phyloP scores from a whole-genome alignment of 2,888 invertebrate genomes.

The Catocala fraxini region DNA sequence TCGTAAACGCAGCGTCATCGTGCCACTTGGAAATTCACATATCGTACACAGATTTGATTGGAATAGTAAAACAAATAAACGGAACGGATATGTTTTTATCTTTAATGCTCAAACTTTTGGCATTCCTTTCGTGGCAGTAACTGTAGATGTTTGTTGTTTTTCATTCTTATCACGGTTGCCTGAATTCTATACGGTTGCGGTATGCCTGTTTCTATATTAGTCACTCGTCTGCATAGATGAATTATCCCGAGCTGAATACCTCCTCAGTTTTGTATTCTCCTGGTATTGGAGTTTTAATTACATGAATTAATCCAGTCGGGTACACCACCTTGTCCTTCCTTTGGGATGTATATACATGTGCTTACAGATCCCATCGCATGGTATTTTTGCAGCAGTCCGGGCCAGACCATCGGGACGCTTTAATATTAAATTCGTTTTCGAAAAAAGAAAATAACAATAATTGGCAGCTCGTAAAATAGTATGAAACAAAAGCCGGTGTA shows the following conservation, averaged over 20 bases:
- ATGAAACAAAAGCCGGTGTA: slow-evolving; percentile 12
- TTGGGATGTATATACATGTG: slow-evolving; percentile 60
- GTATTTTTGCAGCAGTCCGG: slow-evolving; percentile 49
- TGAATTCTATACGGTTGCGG: background rate
- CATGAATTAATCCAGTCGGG: slow-evolving; percentile 78
- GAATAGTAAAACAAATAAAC: slow-evolving; percentile 41
- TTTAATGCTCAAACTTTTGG: slow-evolving; percentile 24
- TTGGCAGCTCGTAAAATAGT: background rate
- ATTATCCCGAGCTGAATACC: slow-evolving; percentile 59
- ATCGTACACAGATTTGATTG: slow-evolving; percentile 53
- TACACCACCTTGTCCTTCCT: slow-evolving; percentile 57
- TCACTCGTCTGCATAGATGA: slow-evolving; percentile 49
- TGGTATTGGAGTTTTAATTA: slow-evolving; percentile 81
- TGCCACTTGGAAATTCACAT: slow-evolving; percentile 45
- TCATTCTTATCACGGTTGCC: slow-evolving; percentile 6
- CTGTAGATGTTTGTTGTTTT: slow-evolving; percentile 19
- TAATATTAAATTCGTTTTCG: slow-evolving; percentile 16
- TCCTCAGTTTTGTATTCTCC: slow-evolving; percentile 74
- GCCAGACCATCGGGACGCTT: slow-evolving; percentile 16
- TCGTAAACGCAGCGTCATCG: slow-evolving; percentile 53
- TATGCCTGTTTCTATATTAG: background rate
- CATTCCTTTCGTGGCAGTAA: slow-evolving; percentile 17
- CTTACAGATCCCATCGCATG: slow-evolving; percentile 55
- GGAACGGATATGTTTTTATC: slow-evolving; percentile 34
- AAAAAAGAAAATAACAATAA: background rate